phyloP scores from a whole-genome alignment of 1,140 invertebrate species.

The Stenopsyche tienmushanensis region DNA sequence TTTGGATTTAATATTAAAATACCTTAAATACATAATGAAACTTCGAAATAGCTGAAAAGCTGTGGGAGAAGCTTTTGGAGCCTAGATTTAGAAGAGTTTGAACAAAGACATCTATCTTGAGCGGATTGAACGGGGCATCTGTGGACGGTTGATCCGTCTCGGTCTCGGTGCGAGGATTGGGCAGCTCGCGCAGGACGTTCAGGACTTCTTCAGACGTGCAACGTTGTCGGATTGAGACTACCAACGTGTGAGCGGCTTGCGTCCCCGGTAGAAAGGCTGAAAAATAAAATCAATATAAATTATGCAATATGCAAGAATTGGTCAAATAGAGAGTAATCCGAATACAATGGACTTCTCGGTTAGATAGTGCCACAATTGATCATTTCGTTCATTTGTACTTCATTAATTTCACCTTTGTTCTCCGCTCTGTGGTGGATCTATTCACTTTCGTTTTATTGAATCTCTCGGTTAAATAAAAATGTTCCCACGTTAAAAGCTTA shows the following conservation, averaged over 20 bases:
- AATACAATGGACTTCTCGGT: constrained; percentile 17
- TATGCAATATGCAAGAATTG: neutral
- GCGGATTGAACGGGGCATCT: constrained; percentile 74
- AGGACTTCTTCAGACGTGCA: constrained; percentile 89
- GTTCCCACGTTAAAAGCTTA: neutral
- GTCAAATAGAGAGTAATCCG: neutral
- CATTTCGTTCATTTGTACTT: constrained; percentile 10
- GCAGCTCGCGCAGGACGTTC: constrained; percentile 83
- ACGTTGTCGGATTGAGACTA: constrained; percentile 82
- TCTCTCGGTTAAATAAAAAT: neutral
- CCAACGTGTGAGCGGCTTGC: constrained; percentile 79
- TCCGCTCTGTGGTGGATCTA: neutral
- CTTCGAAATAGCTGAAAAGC: constrained; percentile 96
- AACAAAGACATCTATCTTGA: constrained; percentile 96
- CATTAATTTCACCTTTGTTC: constrained; percentile 15
- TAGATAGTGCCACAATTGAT: constrained; percentile 4
- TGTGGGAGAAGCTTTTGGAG: constrained; percentile 96
- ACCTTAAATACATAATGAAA: constrained; percentile 94
- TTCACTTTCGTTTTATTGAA: neutral
- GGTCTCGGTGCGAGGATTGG: constrained; percentile 71
- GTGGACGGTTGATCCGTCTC: constrained; percentile 61
- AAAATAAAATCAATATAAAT: constrained; percentile 38
- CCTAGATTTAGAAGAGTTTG: constrained; percentile 91
- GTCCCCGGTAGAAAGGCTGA: constrained; percentile 79
- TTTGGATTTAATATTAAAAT: too few relatives aligned